phyloP scores from a whole-genome alignment of 2,113 vertebrate genomes.

The Sapayoa aenigma region DNA sequence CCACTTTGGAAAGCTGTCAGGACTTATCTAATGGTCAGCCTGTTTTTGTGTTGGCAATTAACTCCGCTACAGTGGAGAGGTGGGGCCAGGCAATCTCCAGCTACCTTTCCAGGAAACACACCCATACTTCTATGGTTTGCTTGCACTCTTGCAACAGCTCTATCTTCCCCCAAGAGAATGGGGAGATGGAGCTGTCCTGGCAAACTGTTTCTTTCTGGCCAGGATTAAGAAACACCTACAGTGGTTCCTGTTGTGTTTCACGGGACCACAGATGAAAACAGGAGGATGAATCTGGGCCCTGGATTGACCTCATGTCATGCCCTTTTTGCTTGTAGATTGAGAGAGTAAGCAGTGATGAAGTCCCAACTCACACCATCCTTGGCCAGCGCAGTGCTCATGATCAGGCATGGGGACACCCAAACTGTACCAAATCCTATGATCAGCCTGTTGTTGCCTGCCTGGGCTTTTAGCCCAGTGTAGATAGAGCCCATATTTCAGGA shows the following conservation, averaged over 20 bases:
- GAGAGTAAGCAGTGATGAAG: not conserved
- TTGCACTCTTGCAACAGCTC: not conserved
- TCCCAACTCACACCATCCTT: rapidly evolving
- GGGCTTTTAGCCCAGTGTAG: not conserved
- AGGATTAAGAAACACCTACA: not conserved
- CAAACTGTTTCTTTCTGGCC: not conserved
- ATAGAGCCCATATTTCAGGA: not conserved
- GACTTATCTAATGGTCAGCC: not conserved
- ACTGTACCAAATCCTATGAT: not conserved
- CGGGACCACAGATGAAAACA: not conserved
- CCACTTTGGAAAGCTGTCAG: not conserved
- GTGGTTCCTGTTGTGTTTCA: not conserved
- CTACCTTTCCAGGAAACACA: not conserved
- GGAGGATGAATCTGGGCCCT: not conserved
- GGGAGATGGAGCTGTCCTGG: not conserved
- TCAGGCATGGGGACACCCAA: not conserved
- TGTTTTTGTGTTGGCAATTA: not conserved
- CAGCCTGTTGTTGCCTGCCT: not conserved
- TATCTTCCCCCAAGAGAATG: not conserved
- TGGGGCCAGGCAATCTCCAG: not conserved
- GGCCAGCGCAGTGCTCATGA: rapidly evolving
- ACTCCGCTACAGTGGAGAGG: not conserved
- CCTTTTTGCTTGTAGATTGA: not conserved
- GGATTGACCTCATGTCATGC: not conserved
- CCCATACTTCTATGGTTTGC: not conserved